Percentiles rank a stretch among this genome's conserved stretches.
These are phyloP conservation scores for Drosophila sp. DNA, from an alignment of 1,140 invertebrate genomes.

Conservation along the genomic window DNA sequence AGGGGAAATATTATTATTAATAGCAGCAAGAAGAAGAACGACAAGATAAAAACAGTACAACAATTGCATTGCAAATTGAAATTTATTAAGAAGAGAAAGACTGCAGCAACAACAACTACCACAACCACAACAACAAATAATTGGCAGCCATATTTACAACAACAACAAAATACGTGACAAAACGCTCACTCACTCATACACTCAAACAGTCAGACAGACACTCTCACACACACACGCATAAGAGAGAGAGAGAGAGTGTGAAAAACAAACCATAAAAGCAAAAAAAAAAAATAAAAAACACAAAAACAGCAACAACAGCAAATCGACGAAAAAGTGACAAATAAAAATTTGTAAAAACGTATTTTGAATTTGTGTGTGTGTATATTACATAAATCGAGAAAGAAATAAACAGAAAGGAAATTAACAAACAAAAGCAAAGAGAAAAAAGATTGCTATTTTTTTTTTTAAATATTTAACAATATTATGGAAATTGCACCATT, in stretches of 20 bases:
- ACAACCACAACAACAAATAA: constrained; percentile 53
- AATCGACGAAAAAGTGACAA: constrained; percentile 28
- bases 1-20: constrained; percentile 10
- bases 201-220: not conserved
- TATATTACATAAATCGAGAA: constrained; percentile 37
- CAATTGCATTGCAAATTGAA: constrained; percentile 78
- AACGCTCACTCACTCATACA: constrained; percentile 34
- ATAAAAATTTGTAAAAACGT: constrained; percentile 34
- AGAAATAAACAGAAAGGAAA: constrained; percentile 46
- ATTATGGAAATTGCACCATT: constrained; percentile 78
- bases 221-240: constrained; percentile 9
- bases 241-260: constrained; percentile 22
- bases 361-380: not conserved
- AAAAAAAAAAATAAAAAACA: constrained; percentile 32
- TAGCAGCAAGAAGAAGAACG: constrained; percentile 3
- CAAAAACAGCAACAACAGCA: constrained; percentile 3
- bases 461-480: constrained; percentile 63
- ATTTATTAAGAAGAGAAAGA: constrained; percentile 62
- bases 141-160: constrained; percentile 77
- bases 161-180: constrained; percentile 73
- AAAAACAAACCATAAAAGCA: constrained; percentile 44
- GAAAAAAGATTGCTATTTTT: constrained; percentile 42
- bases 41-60: constrained; percentile 39
- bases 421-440: constrained; percentile 34
- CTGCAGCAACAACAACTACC: constrained; percentile 29